Evolutionary conservation across 2,888 invertebrate species (phyloP), one percentile per base, ranked within the genome.

Genomic region (Acrocyrtus sp.): DNA sequence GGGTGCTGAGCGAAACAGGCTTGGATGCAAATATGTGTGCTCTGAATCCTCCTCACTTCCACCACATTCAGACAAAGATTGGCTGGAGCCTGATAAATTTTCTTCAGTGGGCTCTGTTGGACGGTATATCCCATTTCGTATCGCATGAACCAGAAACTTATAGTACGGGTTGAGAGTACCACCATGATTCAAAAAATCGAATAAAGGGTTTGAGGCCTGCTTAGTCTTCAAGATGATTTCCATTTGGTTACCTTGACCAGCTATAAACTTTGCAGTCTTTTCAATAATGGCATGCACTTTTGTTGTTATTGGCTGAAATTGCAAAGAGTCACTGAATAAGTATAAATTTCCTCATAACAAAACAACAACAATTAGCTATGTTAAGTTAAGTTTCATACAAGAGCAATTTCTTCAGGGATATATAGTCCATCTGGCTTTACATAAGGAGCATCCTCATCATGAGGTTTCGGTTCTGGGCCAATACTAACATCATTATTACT

Each of bases 151-250:
- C 3, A 94, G 85, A 78, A 75, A 77, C 39, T 81, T 91, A 85
- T 98, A 99, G 85, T 96, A 99, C 0, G 92, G 90, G 85, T 98
- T 91, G 45, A 98, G 86, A 0, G 86, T 85, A 72, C 94, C 90
- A 77, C 93, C 94, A 83, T 93, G 93, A 70, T 94, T 92, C 72
- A 99, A 87, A 86, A 99, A 99, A 78, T 92, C 89, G 86, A 99
- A 99, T 86, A 96, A 94, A 0, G 91, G 88, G 86, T 98, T 98
- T 83, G 92, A 91, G 0, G 93, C 89, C 85, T 99, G 99, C 85
- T 98, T 99, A 3, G 98, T 95, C 85, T 98, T 98, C 80, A 99
- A 91, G 12, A 99, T 88, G 80, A 99, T 97, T 86, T 99, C 99
- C 98, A 99, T 98, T 86, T 99, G 99, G 6, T 91, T 89, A 0